Conservation (phyloP, 2,888 invertebrate species). For the Andricus quercusramuli region DNA sequence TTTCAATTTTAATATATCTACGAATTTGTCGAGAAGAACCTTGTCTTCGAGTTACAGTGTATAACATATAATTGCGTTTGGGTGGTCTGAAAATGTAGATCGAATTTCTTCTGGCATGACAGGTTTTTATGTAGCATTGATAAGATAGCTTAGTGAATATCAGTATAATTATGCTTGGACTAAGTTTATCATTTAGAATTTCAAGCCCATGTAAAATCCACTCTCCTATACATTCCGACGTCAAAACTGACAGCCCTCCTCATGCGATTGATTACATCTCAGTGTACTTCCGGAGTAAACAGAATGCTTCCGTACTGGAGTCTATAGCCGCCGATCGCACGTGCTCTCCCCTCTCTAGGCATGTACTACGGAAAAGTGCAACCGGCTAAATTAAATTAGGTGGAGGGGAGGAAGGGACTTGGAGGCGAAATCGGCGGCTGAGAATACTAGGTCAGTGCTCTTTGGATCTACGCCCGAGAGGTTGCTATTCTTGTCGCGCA, state of each 20-base stretch:
- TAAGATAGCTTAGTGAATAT: no score
- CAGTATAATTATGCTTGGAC: no score
- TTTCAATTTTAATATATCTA: no score
- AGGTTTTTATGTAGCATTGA: no score
- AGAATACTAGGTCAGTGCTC: conserved; percentile 75
- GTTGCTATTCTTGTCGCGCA: conserved; percentile 65
- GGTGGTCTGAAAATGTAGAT: no score
- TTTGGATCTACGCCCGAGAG: conserved; percentile 70
- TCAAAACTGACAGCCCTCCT: neutral
- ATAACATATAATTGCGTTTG: no score
- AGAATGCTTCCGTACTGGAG: neutral
- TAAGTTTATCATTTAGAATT: no score
- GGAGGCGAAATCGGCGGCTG: conserved; percentile 57
- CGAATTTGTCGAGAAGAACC: no score
- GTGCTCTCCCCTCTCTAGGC: neutral
- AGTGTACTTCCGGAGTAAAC: conserved; percentile 16
- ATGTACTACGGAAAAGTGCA: conserved; percentile 9
- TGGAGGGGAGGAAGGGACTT: conserved; percentile 46
- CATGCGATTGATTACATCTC: neutral
- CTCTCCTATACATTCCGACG: neutral
- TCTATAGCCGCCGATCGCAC: conserved; percentile 14
- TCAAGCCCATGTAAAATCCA: neutral
- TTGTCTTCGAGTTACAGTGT: no score
- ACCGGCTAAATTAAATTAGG: conserved; percentile 35
- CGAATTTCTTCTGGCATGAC: no score